These are phyloP conservation scores for Timema podura DNA, from an alignment of 2,888 invertebrate species.

Conservation along the genomic window DNA sequence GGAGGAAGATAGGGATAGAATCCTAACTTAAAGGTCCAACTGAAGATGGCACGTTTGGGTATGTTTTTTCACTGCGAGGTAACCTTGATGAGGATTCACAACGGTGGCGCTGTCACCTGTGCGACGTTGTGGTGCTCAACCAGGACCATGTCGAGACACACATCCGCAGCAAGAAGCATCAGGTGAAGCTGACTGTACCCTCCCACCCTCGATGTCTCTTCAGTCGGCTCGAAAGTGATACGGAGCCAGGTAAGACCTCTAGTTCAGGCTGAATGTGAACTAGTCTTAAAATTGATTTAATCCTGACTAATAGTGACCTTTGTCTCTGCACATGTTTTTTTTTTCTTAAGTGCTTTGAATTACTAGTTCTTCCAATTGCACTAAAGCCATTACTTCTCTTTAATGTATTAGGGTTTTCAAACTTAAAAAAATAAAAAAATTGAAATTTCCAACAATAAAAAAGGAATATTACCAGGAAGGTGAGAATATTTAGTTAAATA, in stretches of 20 bases:
- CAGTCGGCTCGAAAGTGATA: conserved; percentile 32
- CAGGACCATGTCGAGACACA: conserved; percentile 28
- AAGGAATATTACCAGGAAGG: too few relatives aligned
- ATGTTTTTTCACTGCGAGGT: conserved; percentile 46
- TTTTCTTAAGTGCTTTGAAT: too few relatives aligned
- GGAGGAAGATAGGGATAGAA: conserved; percentile 4
- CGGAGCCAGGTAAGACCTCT: not conserved
- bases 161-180: conserved; percentile 42
- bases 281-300: too few relatives aligned
- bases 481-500: too few relatives aligned
- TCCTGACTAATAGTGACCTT: too few relatives aligned
- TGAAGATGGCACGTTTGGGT: conserved; percentile 47
- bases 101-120: conserved; percentile 49
- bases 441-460: too few relatives aligned
- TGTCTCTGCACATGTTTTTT: too few relatives aligned
- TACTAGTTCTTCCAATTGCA: too few relatives aligned
- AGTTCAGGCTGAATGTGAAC: too few relatives aligned
- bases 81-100: conserved; percentile 24
- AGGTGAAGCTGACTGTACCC: conserved; percentile 44
- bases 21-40: conserved; percentile 37
- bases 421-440: too few relatives aligned
- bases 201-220: conserved; percentile 41
- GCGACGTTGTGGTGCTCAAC: conserved; percentile 43
- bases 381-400: too few relatives aligned
- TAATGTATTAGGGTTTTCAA: too few relatives aligned